Percentiles rank a stretch among this genome's conserved stretches.
Evolutionary conservation across 2,888 invertebrate genomes (phyloP).

Genomic region (Polia nebulosa): DNA sequence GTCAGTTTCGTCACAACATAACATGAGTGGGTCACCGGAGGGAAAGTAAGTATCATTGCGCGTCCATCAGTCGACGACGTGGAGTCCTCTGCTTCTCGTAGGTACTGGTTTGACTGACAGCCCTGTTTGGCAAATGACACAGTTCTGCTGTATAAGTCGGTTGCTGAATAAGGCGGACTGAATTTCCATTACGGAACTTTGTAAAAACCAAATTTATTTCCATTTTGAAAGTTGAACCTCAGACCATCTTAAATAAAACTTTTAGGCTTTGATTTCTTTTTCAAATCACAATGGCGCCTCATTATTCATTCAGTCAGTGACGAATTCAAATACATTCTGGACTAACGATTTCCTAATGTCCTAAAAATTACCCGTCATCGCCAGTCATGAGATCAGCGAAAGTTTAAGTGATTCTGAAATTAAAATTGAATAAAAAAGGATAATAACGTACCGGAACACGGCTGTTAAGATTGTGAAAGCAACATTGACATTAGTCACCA

Average conservation of each 20-base stretch:
- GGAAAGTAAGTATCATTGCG: conserved; percentile 67
- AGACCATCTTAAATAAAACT: neutral
- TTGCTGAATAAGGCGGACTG: conserved; percentile 9
- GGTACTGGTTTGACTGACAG: conserved; percentile 15
- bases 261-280: conserved; percentile 21
- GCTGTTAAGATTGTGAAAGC: conserved; percentile 84
- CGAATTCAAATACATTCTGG: conserved; percentile 31
- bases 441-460: conserved; percentile 79
- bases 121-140: conserved; percentile 41
- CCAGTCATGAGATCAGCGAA: conserved; percentile 67
- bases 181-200: conserved; percentile 26
- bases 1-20: conserved; percentile 76
- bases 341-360: conserved; percentile 55
- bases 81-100: conserved; percentile 26
- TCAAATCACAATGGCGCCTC: neutral
- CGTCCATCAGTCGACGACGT: conserved; percentile 31
- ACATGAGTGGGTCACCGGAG: conserved; percentile 67
- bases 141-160: conserved; percentile 19
- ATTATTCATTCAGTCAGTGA: conserved; percentile 24
- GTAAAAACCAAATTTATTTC: conserved; percentile 13
- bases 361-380: conserved; percentile 53
- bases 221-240: conserved; percentile 32
- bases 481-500: conserved; percentile 88
- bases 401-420: conserved; percentile 76
- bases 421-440: conserved; percentile 78